Conservation (phyloP, 1,140 invertebrate species). For the Limonius californicus region DNA sequence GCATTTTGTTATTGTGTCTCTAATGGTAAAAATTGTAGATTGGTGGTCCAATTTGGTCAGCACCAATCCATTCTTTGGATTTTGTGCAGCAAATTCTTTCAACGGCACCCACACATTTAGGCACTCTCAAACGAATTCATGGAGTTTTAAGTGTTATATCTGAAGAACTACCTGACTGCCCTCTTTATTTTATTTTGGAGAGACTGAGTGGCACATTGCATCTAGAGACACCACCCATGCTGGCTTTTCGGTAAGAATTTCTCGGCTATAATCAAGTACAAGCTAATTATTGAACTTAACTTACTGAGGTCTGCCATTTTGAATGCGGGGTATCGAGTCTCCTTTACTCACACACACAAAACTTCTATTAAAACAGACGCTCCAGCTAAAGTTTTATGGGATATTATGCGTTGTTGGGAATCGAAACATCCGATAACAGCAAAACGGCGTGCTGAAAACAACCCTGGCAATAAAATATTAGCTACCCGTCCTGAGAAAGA, state of each 20-base stretch:
- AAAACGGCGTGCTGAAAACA: conserved; percentile 53
- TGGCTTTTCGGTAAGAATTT: conserved; percentile 56
- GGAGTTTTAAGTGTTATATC: conserved; percentile 66
- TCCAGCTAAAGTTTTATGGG: conserved; percentile 84
- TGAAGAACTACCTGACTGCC: conserved; percentile 79
- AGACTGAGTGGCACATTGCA: conserved; percentile 63
- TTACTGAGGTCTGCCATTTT: conserved; percentile 82
- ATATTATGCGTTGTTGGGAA: conserved; percentile 83
- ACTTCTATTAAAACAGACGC: conserved; percentile 93
- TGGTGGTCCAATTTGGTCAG: conserved; percentile 93
- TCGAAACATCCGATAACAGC: conserved; percentile 60
- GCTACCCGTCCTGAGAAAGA: conserved; percentile 46
- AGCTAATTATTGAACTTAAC: too few relatives aligned
- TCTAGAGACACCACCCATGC: conserved; percentile 60
- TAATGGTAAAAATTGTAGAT: conserved; percentile 58
- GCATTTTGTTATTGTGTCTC: too few relatives aligned
- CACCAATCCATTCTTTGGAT: conserved; percentile 70
- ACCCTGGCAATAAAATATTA: conserved; percentile 57
- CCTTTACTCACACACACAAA: conserved; percentile 84
- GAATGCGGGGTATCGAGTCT: conserved; percentile 90
- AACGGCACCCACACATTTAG: conserved; percentile 52
- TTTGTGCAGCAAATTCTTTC: conserved; percentile 65
- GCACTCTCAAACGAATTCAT: conserved; percentile 71
- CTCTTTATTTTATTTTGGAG: conserved; percentile 81
- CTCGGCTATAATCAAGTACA: too few relatives aligned